Base-by-base conservation (phyloP, 2,113 vertebrate genomes). In the Mola mola region DNA sequence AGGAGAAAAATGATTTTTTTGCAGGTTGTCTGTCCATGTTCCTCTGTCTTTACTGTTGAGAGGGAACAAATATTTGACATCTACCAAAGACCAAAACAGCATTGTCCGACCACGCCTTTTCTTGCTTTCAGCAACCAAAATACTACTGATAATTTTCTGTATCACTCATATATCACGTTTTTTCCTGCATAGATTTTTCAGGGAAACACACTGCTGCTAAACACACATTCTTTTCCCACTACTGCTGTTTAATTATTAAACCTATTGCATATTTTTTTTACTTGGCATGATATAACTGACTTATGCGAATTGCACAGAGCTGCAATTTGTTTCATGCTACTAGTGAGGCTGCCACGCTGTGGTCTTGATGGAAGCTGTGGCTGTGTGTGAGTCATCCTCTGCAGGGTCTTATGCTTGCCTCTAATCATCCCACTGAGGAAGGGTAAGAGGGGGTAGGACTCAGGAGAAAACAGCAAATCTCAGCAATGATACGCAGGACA, bases 241-340 rank as follows among this genome's bases (percentile, higher is more conserved):
- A 29, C 25, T 37, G 16, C 37, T 42, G 28, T 77, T 79, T 21
- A 65, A 75, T 72, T 57, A 75, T 82, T 79, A 3, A 78, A 58
- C 12, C 16, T 22, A 5, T 69, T 77, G 37, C 66, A 50, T 49
- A 72, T 72, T 56, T 31, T 28, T 65, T 66, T 51, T 33, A n/a
- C 22, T 40, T 47, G 37, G 19, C 37, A 65, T 71, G 57, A 53
- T 47, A 46, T 42, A 37, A 72, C 21, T 19, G 19, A 13, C 44
- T 43, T 37, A 28, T 61, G 53, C 48, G 68, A 57, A 78, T 61
- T 49, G 22, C 0, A 33, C 16, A 20, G 20, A 40, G 33, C 44
- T 44, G 44, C 26, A 46, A 68, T 62, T 62, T 42, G 47, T 51
- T 66, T 59, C 26, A 47, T 42, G 44, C 22, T 12, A 15, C 46